phyloP scores from a whole-genome alignment of 2,797 vertebrate species.

The Gymnothorax javanicus region DNA sequence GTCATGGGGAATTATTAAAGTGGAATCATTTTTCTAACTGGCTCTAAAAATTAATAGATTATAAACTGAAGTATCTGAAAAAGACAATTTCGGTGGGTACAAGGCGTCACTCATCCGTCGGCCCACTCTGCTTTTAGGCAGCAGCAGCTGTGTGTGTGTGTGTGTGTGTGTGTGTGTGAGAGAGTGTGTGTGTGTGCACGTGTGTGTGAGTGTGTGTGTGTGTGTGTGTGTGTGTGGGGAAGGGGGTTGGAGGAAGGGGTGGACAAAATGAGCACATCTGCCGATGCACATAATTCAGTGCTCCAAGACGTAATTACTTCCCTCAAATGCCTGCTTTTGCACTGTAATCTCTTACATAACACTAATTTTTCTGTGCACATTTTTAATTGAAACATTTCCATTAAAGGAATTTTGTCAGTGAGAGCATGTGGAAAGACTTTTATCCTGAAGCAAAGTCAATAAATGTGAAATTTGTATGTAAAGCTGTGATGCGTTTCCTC shows the following conservation, averaged over 20 bases:
- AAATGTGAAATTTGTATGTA: no score
- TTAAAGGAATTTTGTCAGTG: conserved; percentile 3
- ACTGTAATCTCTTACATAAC: conserved; percentile 21
- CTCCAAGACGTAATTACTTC: conserved; percentile 4
- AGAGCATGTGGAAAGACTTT: background rate
- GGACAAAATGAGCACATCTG: conserved; percentile 19
- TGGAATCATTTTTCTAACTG: background rate
- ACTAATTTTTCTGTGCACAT: conserved; percentile 20
- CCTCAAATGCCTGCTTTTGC: background rate
- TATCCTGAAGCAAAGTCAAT: background rate
- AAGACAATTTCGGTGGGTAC: background rate
- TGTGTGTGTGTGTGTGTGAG: background rate
- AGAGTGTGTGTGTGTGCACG: no score
- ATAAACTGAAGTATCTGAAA: background rate
- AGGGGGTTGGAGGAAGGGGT: background rate
- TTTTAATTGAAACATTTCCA: conserved; percentile 31
- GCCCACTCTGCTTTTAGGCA: background rate
- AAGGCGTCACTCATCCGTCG: background rate
- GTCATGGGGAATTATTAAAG: background rate
- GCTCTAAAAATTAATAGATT: conserved; percentile 9
- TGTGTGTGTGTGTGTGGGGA: no score
- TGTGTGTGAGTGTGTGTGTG: no score
- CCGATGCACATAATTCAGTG: conserved; percentile 24
- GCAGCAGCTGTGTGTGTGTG: conserved; percentile 1
- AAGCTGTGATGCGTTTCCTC: background rate